Percentiles rank a stretch among this genome's conserved stretches.
Conservation (phyloP, 2,113 vertebrate genomes). For the Microcebus lehilahytsara region DNA sequence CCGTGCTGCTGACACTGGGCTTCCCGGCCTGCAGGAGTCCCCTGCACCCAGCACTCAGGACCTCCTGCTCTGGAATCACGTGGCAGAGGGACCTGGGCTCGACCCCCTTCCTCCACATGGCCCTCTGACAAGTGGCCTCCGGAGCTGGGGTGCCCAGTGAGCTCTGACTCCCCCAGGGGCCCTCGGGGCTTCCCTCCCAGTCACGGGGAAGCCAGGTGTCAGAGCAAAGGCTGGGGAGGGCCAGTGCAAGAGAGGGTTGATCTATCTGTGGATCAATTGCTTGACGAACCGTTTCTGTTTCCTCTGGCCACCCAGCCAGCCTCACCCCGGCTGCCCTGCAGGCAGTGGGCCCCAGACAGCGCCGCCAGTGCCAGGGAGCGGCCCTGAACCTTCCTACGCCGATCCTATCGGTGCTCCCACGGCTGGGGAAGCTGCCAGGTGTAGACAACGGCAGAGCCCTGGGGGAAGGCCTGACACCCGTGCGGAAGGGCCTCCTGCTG, state of each 20-base stretch:
- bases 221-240: not conserved
- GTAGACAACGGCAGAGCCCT: not conserved
- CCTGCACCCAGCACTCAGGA: fast-evolving
- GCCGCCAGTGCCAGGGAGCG: not conserved
- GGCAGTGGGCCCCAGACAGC: not conserved
- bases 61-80: not conserved
- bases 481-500: not conserved
- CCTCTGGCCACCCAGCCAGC: not conserved
- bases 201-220: not conserved
- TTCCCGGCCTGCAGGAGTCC: not conserved
- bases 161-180: too few relatives aligned
- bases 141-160: too few relatives aligned
- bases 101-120: fast-evolving
- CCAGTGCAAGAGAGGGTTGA: not conserved
- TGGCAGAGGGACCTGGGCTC: fast-evolving
- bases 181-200: not conserved
- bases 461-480: too few relatives aligned
- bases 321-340: not conserved
- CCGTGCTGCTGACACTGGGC: too few relatives aligned
- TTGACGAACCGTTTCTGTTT: too few relatives aligned
- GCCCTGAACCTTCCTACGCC: fast-evolving
- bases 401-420: fast-evolving
- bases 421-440: not conserved
- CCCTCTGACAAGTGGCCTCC: not conserved
- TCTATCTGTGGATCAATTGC: not conserved